Percentiles rank a stretch among this genome's conserved stretches.
phyloP scores from a whole-genome alignment of 2,888 invertebrate genomes.

The Nemapogon koenigi region DNA sequence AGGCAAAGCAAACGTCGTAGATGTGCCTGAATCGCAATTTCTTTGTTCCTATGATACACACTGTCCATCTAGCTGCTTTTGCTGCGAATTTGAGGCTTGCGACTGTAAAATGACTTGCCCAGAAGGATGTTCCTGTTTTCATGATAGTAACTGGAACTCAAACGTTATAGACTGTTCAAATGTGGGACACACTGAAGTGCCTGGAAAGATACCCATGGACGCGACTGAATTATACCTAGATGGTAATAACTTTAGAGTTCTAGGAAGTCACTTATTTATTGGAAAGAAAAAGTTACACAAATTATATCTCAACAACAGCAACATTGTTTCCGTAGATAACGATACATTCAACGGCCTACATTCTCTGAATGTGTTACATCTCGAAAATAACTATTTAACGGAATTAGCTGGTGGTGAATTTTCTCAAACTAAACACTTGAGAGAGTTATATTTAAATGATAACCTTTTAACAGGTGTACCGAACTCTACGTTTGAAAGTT shows the following conservation, averaged over 20 bases:
- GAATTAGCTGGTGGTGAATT: slow-evolving; percentile 80
- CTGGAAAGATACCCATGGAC: slow-evolving; percentile 85
- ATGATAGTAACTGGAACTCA: slow-evolving; percentile 83
- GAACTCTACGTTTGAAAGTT: slow-evolving; percentile 76
- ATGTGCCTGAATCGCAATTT: slow-evolving; percentile 76
- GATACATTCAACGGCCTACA: slow-evolving; percentile 81
- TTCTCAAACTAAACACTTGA: slow-evolving; percentile 76
- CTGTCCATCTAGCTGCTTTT: slow-evolving; percentile 84
- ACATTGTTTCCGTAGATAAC: slow-evolving; percentile 75
- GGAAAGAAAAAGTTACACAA: slow-evolving; percentile 82
- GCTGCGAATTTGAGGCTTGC: slow-evolving; percentile 88
- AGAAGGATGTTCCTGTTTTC: slow-evolving; percentile 82
- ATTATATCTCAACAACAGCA: slow-evolving; percentile 78
- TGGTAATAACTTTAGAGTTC: slow-evolving; percentile 76
- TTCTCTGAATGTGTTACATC: slow-evolving; percentile 74
- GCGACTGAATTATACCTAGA: slow-evolving; percentile 87
- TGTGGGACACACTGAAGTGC: slow-evolving; percentile 73
- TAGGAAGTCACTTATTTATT: slow-evolving; percentile 83
- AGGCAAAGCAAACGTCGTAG: slow-evolving; percentile 70
- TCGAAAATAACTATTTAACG: slow-evolving; percentile 77
- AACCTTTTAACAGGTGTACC: slow-evolving; percentile 75
- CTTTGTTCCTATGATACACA: slow-evolving; percentile 82
- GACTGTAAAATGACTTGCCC: slow-evolving; percentile 92
- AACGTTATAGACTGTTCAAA: slow-evolving; percentile 85
- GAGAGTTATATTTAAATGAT: slow-evolving; percentile 81